Percentiles rank a stretch among this genome's conserved stretches.
phyloP scores from a whole-genome alignment of 2,113 vertebrate species.

The Cyprinus carpio region DNA sequence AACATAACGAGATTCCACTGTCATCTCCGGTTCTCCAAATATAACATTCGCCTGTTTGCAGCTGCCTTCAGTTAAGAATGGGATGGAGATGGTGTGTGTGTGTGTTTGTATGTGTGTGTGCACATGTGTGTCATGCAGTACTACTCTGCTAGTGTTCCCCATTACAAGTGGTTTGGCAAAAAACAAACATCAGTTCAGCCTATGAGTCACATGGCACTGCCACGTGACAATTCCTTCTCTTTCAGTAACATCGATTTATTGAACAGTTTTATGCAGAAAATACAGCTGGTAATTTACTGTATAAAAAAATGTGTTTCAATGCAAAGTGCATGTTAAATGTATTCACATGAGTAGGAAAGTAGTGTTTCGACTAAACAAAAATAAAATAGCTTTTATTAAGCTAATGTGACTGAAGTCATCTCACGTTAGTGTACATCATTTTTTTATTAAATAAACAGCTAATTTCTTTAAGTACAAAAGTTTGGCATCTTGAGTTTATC shows the following conservation, averaged over 20 bases:
- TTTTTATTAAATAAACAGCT: not conserved
- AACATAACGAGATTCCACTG: constrained; percentile 42
- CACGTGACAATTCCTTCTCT: constrained; percentile 20
- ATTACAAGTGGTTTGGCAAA: constrained; percentile 52
- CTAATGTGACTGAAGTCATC: not conserved
- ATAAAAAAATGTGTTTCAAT: not conserved
- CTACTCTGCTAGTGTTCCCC: constrained; percentile 52
- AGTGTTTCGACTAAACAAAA: not conserved
- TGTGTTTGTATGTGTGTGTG: constrained; percentile 25
- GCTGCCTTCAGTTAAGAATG: constrained; percentile 45
- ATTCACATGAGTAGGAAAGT: not conserved
- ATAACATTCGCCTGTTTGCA: constrained; percentile 18
- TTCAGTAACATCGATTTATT: not conserved
- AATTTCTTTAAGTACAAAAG: not conserved
- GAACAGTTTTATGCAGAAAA: not conserved
- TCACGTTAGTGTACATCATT: not conserved
- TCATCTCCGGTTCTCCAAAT: constrained; percentile 16
- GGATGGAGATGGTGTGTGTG: not conserved
- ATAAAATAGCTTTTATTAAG: not conserved
- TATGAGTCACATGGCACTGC: constrained; percentile 22
- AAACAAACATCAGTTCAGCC: constrained; percentile 53
- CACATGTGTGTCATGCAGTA: constrained; percentile 26
- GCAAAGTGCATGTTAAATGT: not conserved
- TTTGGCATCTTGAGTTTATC: not conserved
- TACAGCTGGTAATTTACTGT: not conserved